Conservation (phyloP, 2,888 invertebrate genomes). For the Malachius bipustulatus region DNA sequence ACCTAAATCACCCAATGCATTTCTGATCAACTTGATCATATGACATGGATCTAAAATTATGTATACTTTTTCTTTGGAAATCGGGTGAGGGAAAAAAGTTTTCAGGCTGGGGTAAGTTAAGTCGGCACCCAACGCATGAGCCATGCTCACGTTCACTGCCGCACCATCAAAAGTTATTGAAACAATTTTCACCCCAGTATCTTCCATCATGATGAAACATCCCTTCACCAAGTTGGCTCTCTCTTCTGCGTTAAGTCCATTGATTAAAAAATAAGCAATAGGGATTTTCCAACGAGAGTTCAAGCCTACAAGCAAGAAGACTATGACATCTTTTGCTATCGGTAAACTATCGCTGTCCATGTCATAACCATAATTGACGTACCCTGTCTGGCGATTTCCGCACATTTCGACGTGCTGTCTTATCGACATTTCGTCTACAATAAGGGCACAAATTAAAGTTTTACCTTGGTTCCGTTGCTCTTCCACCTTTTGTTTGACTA, state of each 20-base stretch:
- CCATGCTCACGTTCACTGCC: constrained; percentile 4
- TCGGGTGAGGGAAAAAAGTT: constrained; percentile 6
- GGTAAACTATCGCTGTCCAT: constrained; percentile 16
- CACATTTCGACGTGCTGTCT: constrained; percentile 18
- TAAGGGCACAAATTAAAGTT: constrained; percentile 8
- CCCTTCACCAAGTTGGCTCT: constrained; percentile 13
- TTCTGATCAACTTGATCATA: constrained; percentile 10
- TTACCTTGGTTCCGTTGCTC: constrained; percentile 4
- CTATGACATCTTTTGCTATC: constrained; percentile 16
- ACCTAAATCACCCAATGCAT: constrained; percentile 4
- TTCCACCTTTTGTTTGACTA: constrained; percentile 11
- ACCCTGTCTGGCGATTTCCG: constrained; percentile 17
- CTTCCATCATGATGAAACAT: constrained; percentile 9
- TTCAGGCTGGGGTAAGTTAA: constrained; percentile 6
- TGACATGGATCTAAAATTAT: constrained; percentile 9
- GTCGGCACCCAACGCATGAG: constrained; percentile 7
- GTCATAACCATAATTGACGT: constrained; percentile 18
- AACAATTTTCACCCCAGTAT: neutral
- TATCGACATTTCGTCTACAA: constrained; percentile 19
- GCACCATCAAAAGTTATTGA: constrained; percentile 12
- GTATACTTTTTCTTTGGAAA: constrained; percentile 1
- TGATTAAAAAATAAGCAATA: constrained; percentile 15
- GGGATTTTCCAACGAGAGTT: constrained; percentile 16
- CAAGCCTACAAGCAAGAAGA: constrained; percentile 18
- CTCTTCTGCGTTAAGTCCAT: constrained; percentile 11